Percentiles rank a stretch among this genome's conserved stretches.
These are phyloP conservation scores for Zaprionus africanus DNA, from an alignment of 1,140 invertebrate genomes.

Conservation along the genomic window DNA sequence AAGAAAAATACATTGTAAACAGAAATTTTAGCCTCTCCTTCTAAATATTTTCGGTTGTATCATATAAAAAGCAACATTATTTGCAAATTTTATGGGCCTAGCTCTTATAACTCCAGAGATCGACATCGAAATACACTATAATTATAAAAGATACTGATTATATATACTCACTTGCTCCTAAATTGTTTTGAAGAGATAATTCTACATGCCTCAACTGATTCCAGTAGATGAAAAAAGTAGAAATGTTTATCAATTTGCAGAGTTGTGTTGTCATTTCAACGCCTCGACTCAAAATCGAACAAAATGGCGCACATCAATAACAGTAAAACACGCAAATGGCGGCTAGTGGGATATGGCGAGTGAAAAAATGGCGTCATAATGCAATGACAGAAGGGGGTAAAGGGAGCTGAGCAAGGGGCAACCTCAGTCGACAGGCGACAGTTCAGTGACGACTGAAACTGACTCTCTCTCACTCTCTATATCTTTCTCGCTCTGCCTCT, in stretches of 20 bases:
- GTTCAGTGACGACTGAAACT: constrained; percentile 28
- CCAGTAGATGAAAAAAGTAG: background rate
- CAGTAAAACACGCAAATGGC: constrained; percentile 53
- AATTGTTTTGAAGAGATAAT: no score
- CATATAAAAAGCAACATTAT: background rate
- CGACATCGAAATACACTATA: background rate
- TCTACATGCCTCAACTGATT: background rate
- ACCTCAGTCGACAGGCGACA: constrained; percentile 8
- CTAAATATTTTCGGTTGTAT: background rate
- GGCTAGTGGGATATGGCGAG: constrained; percentile 30
- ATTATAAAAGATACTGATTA: background rate
- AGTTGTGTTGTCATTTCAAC: background rate
- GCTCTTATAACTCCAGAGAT: background rate
- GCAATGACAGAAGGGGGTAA: constrained; percentile 35
- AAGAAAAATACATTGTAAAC: background rate
- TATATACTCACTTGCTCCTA: no score
- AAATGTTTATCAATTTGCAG: background rate
- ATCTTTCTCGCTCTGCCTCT: background rate
- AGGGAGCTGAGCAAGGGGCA: background rate
- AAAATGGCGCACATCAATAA: constrained; percentile 69
- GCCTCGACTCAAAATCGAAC: constrained; percentile 36
- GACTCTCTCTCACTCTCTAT: constrained; percentile 32
- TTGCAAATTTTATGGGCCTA: background rate
- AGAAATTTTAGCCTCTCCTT: no score
- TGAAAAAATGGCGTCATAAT: constrained; percentile 70